phyloP scores from a whole-genome alignment of 2,888 invertebrate species.

The Plutella xylostella region DNA sequence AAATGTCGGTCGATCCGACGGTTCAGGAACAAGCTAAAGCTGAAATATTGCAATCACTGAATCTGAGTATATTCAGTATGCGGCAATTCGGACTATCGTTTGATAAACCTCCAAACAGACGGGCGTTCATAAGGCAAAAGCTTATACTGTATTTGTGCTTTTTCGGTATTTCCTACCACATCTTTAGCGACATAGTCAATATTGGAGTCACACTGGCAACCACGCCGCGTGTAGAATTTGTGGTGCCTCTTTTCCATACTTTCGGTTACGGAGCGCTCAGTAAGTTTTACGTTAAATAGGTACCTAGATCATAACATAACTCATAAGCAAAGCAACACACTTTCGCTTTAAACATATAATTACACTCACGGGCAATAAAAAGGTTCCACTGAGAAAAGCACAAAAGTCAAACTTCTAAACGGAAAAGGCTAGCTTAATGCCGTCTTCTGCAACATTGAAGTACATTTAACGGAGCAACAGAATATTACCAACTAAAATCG shows the following conservation, averaged over 20 bases:
- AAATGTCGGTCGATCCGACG: too few relatives aligned
- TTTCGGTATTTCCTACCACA: constrained; percentile 47
- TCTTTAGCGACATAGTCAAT: constrained; percentile 50
- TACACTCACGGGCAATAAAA: too few relatives aligned
- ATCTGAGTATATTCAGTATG: constrained; percentile 44
- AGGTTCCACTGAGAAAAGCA: too few relatives aligned
- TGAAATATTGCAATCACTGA: constrained; percentile 46
- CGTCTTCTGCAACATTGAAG: too few relatives aligned
- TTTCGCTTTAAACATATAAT: too few relatives aligned
- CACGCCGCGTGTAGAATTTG: constrained; percentile 55
- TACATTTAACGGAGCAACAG: too few relatives aligned
- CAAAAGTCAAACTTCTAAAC: too few relatives aligned
- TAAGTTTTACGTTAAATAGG: too few relatives aligned
- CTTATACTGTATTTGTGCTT: constrained; percentile 38
- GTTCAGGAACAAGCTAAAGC: constrained; percentile 36
- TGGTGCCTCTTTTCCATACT: constrained; percentile 58
- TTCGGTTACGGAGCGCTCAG: constrained; percentile 58
- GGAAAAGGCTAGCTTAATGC: too few relatives aligned
- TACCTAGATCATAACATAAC: too few relatives aligned
- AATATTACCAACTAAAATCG: too few relatives aligned
- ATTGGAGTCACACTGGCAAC: constrained; percentile 48
- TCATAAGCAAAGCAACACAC: too few relatives aligned
- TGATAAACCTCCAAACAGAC: constrained; percentile 25
- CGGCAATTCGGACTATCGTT: constrained; percentile 46
- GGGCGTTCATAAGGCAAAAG: constrained; percentile 26